Base-by-base conservation (phyloP, 2,113 vertebrate species). In the Periophthalmodon schlosseri region DNA sequence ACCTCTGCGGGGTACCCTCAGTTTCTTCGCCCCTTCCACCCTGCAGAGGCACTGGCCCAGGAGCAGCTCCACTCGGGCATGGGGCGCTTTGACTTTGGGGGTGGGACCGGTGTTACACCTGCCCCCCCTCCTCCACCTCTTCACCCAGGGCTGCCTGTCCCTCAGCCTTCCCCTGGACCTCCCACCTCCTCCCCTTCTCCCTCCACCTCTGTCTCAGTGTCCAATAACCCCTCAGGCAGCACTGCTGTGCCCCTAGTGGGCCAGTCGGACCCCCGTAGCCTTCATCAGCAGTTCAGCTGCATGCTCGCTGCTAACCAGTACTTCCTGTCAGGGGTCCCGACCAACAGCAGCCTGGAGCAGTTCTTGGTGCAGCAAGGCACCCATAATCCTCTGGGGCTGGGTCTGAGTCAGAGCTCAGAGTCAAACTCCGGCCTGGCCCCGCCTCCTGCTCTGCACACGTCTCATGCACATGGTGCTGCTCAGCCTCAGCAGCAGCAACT, bases 201-300 rank as follows among this genome's bases (percentile, higher is more conserved):
- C 24, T 91, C 94, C 47, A 91, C 92, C 57, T 93, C 94, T 1
- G 76, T 76, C 7, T 88, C 93, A 13, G 87, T 82, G 18, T 88
- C 93, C 39, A 92, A 89, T 81, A 93, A 93, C 84, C 88, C 91
- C 36, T 82, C 92, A 0, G 89, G 92, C 85, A 92, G 91, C 80
- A 89, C 89, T 23, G 82, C 92, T 2, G 92, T 94, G 56, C 93
- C 93, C 36, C 73, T 94, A 13, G 93, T 93, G 1, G 90, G 93
- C 50, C 93, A 93, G 86, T 92, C 93, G 0, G 94, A 95, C 46
- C 92, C 94, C 39, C 93, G 93, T 74, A 95, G 93, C 90, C 92
- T 95, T 68, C 94, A 95, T 86, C 94, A 95, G 88, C 94, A 95
- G 83, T 95, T 95, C 86, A 95, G 94, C 84, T 95, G 94, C 86